phyloP scores from a whole-genome alignment of 1,140 invertebrate species.

The Drosophila bifasciata region DNA sequence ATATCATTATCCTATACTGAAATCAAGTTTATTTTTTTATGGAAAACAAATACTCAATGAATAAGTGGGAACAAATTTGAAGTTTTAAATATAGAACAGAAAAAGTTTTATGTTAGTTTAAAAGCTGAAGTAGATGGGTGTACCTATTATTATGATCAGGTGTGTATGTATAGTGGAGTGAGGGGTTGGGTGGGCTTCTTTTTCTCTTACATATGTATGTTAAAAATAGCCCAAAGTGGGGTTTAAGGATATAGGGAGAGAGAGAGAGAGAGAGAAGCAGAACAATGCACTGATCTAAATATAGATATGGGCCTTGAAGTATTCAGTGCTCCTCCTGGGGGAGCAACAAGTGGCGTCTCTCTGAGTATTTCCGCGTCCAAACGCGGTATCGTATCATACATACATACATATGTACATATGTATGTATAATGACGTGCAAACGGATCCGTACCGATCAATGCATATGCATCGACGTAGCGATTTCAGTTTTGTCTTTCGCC shows the following conservation, averaged over 20 bases:
- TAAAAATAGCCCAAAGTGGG: constrained; percentile 33
- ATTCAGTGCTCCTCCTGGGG: background rate
- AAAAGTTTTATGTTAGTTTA: no score
- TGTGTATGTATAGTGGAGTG: background rate
- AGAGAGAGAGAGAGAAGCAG: constrained; percentile 11
- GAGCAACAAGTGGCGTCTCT: constrained; percentile 34
- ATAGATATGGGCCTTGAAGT: constrained; percentile 17
- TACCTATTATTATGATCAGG: no score
- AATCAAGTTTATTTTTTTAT: no score
- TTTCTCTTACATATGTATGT: constrained; percentile 22
- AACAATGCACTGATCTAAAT: constrained; percentile 43
- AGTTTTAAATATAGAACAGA: no score
- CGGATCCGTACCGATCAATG: constrained; percentile 5
- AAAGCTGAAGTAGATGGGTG: no score
- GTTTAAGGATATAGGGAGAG: constrained; percentile 16
- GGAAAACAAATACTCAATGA: no score
- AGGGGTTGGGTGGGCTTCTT: constrained; percentile 4
- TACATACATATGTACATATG: no score
- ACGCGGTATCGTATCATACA: constrained; percentile 23
- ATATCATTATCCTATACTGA: no score
- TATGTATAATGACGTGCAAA: constrained; percentile 26
- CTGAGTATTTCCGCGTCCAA: background rate
- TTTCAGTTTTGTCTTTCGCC: constrained; percentile 46
- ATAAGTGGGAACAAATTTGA: no score
- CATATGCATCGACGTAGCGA: constrained; percentile 4